Evolutionary conservation across 2,888 invertebrate species (phyloP), one percentile per base, ranked within the genome.

Genomic region (Rotaria socialis): DNA sequence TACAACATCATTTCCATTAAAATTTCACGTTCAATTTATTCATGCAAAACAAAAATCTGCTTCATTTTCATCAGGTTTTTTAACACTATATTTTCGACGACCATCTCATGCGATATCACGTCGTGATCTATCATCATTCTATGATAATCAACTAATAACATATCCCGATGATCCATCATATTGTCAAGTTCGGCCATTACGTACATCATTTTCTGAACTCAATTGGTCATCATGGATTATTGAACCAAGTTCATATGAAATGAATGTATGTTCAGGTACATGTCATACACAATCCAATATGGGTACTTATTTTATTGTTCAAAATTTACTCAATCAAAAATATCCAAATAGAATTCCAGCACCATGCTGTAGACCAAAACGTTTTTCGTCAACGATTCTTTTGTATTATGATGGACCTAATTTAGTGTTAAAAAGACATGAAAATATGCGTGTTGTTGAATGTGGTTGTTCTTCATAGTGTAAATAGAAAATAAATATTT

Each of bases 201-300:
- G 47, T 47, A n/a, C 47, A 47, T 47, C 43, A 47, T 80, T 80
- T 80, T 43, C 43, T 11, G 80, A 80, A 16, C 35, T 80, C 11
- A 24, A 80, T 24, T 80, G 80, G 80, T 47, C 43, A n/a, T 43
- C 43, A 14, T 80, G 43, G 43, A 80, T 80, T 80, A 10, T 80
- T 11, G 80, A 80, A 80, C 80, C 80, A 80, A 43, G 47, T 47
- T 80, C 80, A n/a, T 80, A 80, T 47, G 80, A 80, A 80, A 47
- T 47, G 47, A 80, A 80, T 80, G 4, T 47, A n/a, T 80, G 80
- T 47, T 43, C 80, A 0, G 80, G 80, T 24, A 80, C 22, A 47
- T 80, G 80, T 47, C 80, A 43, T 10, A 80, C 47, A 14, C 24
- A 24, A 47, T 47, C 43, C 5, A 80, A 80, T 47, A 80, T 80